A percentile compares a stretch with the other conserved stretches of the same genome.
Conservation (phyloP, 2,888 invertebrate species). For the Neoaliturus tenellus region DNA sequence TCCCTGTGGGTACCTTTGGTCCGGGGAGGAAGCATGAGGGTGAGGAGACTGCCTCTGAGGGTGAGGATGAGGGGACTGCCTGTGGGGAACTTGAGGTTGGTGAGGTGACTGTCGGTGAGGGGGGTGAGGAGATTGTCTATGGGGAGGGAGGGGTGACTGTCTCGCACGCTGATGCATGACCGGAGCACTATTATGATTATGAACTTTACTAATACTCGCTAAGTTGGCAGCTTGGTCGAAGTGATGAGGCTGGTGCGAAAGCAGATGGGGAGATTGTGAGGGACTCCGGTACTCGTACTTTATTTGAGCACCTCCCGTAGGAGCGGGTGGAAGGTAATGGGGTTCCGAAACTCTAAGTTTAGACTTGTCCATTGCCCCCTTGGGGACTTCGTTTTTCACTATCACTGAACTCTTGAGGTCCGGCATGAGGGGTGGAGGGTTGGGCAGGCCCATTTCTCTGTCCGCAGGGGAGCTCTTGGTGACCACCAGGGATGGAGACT, state of each 20-base stretch:
- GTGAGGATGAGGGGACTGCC: constrained; percentile 62
- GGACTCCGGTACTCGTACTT: constrained; percentile 72
- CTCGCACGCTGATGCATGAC: constrained; percentile 66
- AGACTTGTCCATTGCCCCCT: constrained; percentile 76
- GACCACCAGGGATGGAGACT: constrained; percentile 63
- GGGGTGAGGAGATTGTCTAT: constrained; percentile 72
- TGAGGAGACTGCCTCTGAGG: constrained; percentile 67
- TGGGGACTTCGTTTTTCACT: constrained; percentile 85
- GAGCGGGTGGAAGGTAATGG: constrained; percentile 74
- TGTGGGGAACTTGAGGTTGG: constrained; percentile 67
- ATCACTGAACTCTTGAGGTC: constrained; percentile 86
- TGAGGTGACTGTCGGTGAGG: constrained; percentile 65
- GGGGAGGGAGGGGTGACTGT: constrained; percentile 72
- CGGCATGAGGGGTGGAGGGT: constrained; percentile 81
- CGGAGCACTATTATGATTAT: constrained; percentile 55
- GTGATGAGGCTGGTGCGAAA: constrained; percentile 66
- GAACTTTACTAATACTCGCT: constrained; percentile 66
- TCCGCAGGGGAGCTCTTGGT: constrained; percentile 64
- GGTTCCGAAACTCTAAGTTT: constrained; percentile 74
- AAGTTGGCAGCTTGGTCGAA: constrained; percentile 63
- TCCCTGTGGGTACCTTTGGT: constrained; percentile 62
- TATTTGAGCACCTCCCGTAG: constrained; percentile 59
- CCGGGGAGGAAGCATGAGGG: constrained; percentile 62
- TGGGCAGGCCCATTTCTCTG: constrained; percentile 74
- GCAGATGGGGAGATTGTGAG: constrained; percentile 73